A percentile compares a stretch with the other conserved stretches of the same genome.
phyloP scores from a whole-genome alignment of 1,140 invertebrate genomes.

The Pseudomyrmex concolor region DNA sequence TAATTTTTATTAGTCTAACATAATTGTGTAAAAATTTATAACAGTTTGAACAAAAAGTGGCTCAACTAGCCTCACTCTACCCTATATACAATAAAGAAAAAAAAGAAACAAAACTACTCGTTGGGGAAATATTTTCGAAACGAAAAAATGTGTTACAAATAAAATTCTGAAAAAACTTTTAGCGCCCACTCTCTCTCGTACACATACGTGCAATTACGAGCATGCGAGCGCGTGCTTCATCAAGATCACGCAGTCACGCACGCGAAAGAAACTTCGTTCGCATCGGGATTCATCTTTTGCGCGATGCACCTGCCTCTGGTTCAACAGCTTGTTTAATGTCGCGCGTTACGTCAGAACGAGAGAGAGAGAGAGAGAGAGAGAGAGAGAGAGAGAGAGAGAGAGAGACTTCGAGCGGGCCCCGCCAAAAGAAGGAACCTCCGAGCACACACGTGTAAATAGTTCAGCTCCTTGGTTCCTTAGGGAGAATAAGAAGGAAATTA shows the following conservation, averaged over 20 bases:
- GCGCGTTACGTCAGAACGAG: constrained; percentile 68
- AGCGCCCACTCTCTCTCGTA: constrained; percentile 23
- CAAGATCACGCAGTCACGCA: constrained; percentile 58
- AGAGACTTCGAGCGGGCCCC: constrained; percentile 7
- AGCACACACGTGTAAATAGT: constrained; percentile 6
- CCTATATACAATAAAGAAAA: too few species aligned
- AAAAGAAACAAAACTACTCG: too few species aligned
- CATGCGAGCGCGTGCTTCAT: constrained; percentile 64
- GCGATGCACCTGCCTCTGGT: constrained; percentile 66
- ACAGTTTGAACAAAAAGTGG: too few species aligned
- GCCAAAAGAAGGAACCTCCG: constrained; percentile 10
- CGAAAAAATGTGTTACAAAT: not conserved
- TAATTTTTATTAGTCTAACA: too few species aligned
- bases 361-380: not conserved
- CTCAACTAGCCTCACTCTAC: too few species aligned
- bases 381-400: too few species aligned
- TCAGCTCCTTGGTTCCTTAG: not conserved
- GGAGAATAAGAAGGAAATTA: not conserved
- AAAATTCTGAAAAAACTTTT: not conserved
- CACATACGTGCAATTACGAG: not conserved
- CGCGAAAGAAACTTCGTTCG: constrained; percentile 63
- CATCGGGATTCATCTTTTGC: constrained; percentile 71
- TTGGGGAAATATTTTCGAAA: too few species aligned
- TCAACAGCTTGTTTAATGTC: constrained; percentile 69
- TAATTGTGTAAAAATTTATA: too few species aligned